Percentiles rank a stretch among this genome's conserved stretches.
Conservation (phyloP, 2,797 vertebrate species). For the Xiphorhynchus erythropygius region DNA sequence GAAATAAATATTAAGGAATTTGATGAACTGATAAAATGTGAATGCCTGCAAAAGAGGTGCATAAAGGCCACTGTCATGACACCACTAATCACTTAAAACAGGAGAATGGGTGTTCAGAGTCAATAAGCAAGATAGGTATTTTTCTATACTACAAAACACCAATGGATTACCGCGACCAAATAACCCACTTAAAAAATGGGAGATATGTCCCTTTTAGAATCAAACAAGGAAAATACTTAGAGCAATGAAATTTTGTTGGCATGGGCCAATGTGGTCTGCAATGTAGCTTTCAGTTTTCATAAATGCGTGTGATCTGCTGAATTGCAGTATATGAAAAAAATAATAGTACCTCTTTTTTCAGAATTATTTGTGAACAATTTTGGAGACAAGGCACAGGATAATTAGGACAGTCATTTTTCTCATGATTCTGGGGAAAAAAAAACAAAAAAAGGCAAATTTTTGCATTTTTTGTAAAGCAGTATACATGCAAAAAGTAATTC, state of each 20-base stretch:
- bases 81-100: not conserved
- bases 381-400: conserved; percentile 84
- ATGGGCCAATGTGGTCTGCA: not conserved
- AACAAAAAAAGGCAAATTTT: not conserved
- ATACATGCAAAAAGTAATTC: not conserved
- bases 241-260: not conserved
- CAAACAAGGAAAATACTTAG: not conserved
- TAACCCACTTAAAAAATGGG: not conserved
- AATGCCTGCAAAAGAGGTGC: not conserved
- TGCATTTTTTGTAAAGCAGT: not conserved
- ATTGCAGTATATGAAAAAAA: not conserved
- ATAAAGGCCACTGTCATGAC: not conserved
- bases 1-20: not conserved
- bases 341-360: conserved; percentile 82
- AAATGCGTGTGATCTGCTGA: not conserved
- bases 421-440: conserved; percentile 79
- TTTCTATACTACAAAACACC: not conserved
- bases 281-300: not conserved
- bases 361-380: conserved; percentile 81
- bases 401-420: conserved; percentile 80
- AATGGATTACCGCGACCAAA: not conserved
- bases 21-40: not conserved
- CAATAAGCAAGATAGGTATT: not conserved
- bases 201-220: not conserved
- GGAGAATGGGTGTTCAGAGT: not conserved